Evolutionary conservation across 2,888 invertebrate genomes (phyloP).

Genomic region (Auanema freiburgensis): DNA sequence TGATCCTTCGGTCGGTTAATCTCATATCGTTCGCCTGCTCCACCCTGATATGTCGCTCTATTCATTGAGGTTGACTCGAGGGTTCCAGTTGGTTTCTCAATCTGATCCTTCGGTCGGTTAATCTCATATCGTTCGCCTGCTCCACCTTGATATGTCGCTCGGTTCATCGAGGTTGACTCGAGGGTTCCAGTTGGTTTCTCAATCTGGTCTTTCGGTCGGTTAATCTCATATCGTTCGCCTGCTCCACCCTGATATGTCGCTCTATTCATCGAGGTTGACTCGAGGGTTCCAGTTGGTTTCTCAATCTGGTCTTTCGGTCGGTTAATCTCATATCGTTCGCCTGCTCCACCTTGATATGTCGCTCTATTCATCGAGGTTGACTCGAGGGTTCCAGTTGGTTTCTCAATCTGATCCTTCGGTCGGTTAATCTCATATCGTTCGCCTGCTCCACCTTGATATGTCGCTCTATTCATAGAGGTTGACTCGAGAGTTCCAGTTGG

Average conservation of each 20-base stretch:
- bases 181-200: background rate
- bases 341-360: background rate
- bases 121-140: background rate
- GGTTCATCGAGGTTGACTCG: background rate
- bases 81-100: no score
- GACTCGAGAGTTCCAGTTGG: background rate
- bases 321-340: background rate
- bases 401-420: background rate
- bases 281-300: background rate
- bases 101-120: background rate
- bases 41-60: background rate
- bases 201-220: slow-evolving; percentile 1
- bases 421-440: background rate
- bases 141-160: background rate
- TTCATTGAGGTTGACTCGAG: background rate
- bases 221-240: background rate
- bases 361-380: background rate
- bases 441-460: background rate
- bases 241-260: background rate
- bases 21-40: background rate
- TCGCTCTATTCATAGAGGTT: background rate
- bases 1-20: background rate
- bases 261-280: background rate
- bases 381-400: background rate
- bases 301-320: slow-evolving; percentile 3